Conservation (phyloP, 2,888 invertebrate species). For the Eledona agricola region DNA sequence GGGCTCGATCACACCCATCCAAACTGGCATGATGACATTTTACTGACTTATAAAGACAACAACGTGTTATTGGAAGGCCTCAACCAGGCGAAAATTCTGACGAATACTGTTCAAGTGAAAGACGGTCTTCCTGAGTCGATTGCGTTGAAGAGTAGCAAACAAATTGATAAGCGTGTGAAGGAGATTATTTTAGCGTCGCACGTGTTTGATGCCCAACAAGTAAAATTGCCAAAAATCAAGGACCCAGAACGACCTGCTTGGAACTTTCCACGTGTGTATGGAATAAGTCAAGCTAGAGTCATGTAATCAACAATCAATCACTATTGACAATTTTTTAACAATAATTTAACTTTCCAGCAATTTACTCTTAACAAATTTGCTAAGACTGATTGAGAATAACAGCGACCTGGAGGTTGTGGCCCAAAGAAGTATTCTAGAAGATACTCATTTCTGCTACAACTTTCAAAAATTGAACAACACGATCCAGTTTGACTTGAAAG, state of each 20-base stretch:
- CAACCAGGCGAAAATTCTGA: conserved; percentile 81
- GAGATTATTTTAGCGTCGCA: conserved; percentile 72
- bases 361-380: conserved; percentile 71
- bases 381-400: conserved; percentile 74
- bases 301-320: conserved; percentile 66
- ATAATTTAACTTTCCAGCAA: conserved; percentile 65
- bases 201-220: conserved; percentile 81
- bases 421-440: conserved; percentile 68
- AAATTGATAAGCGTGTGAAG: conserved; percentile 70
- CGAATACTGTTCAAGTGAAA: conserved; percentile 76
- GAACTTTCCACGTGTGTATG: conserved; percentile 76
- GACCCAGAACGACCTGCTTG: conserved; percentile 76
- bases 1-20: conserved; percentile 70
- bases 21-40: conserved; percentile 70
- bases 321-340: background rate
- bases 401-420: conserved; percentile 66
- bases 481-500: conserved; percentile 71
- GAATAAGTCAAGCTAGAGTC: conserved; percentile 75
- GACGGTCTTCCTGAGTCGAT: conserved; percentile 70
- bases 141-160: conserved; percentile 63
- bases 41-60: conserved; percentile 68
- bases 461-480: conserved; percentile 70
- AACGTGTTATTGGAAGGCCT: conserved; percentile 77
- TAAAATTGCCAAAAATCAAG: conserved; percentile 77
- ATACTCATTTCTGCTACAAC: conserved; percentile 67